phyloP scores from a whole-genome alignment of 35 echinoderm and acorn worm species.

The Patiria miniata region DNA sequence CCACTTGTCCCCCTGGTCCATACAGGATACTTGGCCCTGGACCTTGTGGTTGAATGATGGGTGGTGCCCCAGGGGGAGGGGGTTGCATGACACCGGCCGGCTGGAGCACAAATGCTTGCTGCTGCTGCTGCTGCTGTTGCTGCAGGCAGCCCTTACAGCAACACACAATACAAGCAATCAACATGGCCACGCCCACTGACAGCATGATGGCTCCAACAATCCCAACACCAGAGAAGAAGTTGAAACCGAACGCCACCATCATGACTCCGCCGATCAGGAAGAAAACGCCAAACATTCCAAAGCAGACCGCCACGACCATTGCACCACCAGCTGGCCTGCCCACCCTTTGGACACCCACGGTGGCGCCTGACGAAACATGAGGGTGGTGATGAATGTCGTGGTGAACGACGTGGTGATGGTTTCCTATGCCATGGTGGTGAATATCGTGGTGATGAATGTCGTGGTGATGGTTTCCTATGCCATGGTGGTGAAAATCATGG shows the following conservation, averaged over 20 bases:
- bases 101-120: background rate
- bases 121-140: background rate
- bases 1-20: background rate
- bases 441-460: background rate
- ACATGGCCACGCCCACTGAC: no score
- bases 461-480: background rate
- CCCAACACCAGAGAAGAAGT: background rate
- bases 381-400: background rate
- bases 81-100: background rate
- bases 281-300: background rate
- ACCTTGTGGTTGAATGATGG: background rate
- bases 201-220: background rate
- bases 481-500: background rate
- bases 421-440: slow-evolving; percentile 15
- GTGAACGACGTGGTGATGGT: background rate
- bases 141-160: background rate
- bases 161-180: background rate
- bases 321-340: background rate
- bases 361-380: background rate
- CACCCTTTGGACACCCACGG: background rate
- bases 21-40: background rate
- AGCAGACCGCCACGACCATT: background rate
- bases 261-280: background rate
- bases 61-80: background rate
- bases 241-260: background rate